Evolutionary conservation across 2,888 invertebrate genomes (phyloP).

Genomic region (Leistus spinibarbis): DNA sequence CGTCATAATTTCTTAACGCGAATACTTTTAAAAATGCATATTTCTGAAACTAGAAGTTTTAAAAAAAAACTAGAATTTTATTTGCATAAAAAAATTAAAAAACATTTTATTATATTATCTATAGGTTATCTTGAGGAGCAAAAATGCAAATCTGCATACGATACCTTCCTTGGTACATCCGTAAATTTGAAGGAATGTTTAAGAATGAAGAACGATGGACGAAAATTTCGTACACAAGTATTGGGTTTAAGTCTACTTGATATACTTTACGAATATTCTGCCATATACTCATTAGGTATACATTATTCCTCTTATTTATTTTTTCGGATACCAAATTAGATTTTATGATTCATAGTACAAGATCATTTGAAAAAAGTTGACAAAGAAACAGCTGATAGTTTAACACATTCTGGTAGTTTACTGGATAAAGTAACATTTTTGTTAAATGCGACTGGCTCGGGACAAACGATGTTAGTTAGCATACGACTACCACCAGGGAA

Average conservation of each 20-base stretch:
- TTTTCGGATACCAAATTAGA: not conserved
- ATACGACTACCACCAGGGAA: conserved; percentile 41
- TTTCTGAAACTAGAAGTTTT: too few species aligned
- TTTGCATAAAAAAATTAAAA: too few species aligned
- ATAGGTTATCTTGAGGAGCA: conserved; percentile 54
- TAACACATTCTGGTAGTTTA: conserved; percentile 33
- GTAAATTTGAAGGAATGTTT: conserved; percentile 47
- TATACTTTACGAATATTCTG: conserved; percentile 53
- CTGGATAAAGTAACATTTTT: conserved; percentile 41
- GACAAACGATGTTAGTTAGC: conserved; percentile 43
- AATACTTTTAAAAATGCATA: too few species aligned
- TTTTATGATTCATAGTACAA: conserved; percentile 47
- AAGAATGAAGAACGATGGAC: conserved; percentile 45
- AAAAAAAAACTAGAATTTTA: too few species aligned
- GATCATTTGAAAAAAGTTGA: conserved; percentile 49
- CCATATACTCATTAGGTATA: conserved; percentile 53
- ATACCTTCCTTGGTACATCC: conserved; percentile 51
- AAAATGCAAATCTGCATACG: conserved; percentile 50
- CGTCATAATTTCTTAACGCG: too few species aligned
- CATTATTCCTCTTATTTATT: conserved; percentile 3
- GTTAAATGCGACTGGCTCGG: conserved; percentile 40
- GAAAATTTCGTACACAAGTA: conserved; percentile 52
- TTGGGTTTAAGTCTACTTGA: conserved; percentile 52
- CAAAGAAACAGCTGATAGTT: conserved; percentile 34
- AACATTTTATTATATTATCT: too few species aligned